These are phyloP conservation scores for Melanotaenia duboulayi DNA, from an alignment of 2,113 vertebrate species.

Conservation along the genomic window DNA sequence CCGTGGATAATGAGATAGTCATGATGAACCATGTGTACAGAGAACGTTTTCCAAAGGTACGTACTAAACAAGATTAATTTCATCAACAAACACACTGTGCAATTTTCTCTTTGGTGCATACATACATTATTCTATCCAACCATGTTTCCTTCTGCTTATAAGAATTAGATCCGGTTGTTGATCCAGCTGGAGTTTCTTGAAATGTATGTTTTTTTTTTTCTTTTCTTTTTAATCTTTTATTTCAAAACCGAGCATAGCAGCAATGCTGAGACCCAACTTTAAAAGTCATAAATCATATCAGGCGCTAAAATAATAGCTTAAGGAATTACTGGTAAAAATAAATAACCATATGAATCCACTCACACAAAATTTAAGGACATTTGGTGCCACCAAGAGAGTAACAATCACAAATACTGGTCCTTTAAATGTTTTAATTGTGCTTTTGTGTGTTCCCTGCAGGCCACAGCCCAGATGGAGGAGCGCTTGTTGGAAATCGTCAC, in stretches of 20 bases:
- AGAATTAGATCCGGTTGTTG: no score
- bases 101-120: background rate
- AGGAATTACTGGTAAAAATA: background rate
- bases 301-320: slow-evolving; percentile 2
- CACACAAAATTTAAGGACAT: slow-evolving; percentile 3
- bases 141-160: no score
- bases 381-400: slow-evolving; percentile 2
- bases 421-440: slow-evolving; percentile 31
- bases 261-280: background rate
- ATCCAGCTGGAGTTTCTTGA: no score
- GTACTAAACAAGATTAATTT: background rate
- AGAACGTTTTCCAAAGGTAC: slow-evolving; percentile 97
- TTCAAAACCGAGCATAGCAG: no score
- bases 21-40: slow-evolving; percentile 99
- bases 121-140: background rate
- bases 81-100: background rate
- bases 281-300: slow-evolving; percentile 2
- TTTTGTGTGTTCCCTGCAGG: slow-evolving; percentile 79
- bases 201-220: no score
- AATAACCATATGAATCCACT: slow-evolving; percentile 2
- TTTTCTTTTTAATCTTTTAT: background rate
- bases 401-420: background rate
- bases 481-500: slow-evolving; percentile 90
- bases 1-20: slow-evolving; percentile 94
- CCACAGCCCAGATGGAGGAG: slow-evolving; percentile 97